Evolutionary conservation across 2,797 vertebrate species (phyloP).

Genomic region (Anabas testudineus): DNA sequence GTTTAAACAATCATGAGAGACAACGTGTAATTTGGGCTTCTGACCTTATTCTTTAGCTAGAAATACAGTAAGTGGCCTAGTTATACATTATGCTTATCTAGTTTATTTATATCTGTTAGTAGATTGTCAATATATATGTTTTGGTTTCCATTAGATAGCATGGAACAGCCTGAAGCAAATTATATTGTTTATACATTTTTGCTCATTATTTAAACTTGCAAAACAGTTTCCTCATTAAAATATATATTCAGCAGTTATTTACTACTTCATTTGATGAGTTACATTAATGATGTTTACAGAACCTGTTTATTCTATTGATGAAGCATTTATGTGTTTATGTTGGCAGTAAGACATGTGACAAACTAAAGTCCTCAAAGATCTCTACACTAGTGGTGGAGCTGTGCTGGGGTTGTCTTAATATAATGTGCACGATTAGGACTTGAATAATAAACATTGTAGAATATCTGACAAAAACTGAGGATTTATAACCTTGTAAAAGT

Average conservation of each 20-base stretch:
- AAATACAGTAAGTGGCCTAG: slow-evolving; percentile 45
- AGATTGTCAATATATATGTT: slow-evolving; percentile 41
- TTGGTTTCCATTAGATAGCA: slow-evolving; percentile 24
- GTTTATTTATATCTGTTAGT: slow-evolving; percentile 59
- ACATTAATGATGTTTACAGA: slow-evolving; percentile 47
- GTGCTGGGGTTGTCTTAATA: too few relatives aligned
- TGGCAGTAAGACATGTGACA: not conserved
- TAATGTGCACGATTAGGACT: too few relatives aligned
- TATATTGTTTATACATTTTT: slow-evolving; percentile 41
- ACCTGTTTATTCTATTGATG: slow-evolving; percentile 15
- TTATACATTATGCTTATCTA: slow-evolving; percentile 41
- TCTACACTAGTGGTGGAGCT: too few relatives aligned
- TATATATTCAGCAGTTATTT: slow-evolving; percentile 34
- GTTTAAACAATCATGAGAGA: slow-evolving; percentile 6
- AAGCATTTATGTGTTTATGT: slow-evolving; percentile 1
- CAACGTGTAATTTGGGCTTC: slow-evolving; percentile 32
- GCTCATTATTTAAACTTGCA: slow-evolving; percentile 40
- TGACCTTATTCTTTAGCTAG: slow-evolving; percentile 37
- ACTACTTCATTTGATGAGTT: not conserved
- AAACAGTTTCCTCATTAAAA: slow-evolving; percentile 35
- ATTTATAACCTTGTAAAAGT: too few relatives aligned
- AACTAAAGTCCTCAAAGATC: not conserved
- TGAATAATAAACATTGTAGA: too few relatives aligned
- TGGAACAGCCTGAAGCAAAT: slow-evolving; percentile 17
- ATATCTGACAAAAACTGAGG: too few relatives aligned